phyloP scores from a whole-genome alignment of 1,140 invertebrate species.

The Temnothorax curvispinosus region DNA sequence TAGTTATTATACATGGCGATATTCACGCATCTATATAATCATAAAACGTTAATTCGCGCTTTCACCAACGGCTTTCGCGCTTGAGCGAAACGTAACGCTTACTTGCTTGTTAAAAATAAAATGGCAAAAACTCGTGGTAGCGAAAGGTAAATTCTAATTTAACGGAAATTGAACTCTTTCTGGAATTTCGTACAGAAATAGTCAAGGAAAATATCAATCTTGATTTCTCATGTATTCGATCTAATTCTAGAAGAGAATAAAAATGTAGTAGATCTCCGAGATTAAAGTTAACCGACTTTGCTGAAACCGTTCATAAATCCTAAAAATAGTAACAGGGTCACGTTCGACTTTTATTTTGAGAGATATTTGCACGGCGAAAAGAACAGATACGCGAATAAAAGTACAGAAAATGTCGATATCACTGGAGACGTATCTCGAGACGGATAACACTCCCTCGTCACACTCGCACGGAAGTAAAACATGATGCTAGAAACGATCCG shows the following conservation, averaged over 20 bases:
- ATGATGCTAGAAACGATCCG: not conserved
- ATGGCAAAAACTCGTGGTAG: not conserved
- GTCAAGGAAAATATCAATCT: constrained; percentile 9
- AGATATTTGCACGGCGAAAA: constrained; percentile 27
- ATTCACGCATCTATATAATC: not conserved
- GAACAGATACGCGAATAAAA: constrained; percentile 24
- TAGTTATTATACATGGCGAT: not conserved
- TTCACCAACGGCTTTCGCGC: not conserved
- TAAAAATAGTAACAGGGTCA: constrained; percentile 51
- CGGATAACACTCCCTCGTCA: constrained; percentile 38
- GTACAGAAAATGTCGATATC: constrained; percentile 39
- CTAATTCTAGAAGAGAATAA: constrained; percentile 34
- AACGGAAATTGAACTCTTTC: not conserved
- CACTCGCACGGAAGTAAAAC: constrained; percentile 16
- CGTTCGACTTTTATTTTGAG: constrained; percentile 45
- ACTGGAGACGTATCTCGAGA: constrained; percentile 36
- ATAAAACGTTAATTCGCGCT: not conserved
- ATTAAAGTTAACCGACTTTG: constrained; percentile 45
- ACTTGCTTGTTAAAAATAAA: not conserved
- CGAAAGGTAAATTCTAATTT: not conserved
- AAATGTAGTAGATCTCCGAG: constrained; percentile 22
- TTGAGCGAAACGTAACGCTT: not conserved
- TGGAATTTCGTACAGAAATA: not conserved
- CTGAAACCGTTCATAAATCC: constrained; percentile 47
- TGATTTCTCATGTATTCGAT: not conserved